A percentile compares a stretch with the other conserved stretches of the same genome.
Evolutionary conservation across 2,113 vertebrate genomes (phyloP).

Genomic region (Bettongia penicillata): DNA sequence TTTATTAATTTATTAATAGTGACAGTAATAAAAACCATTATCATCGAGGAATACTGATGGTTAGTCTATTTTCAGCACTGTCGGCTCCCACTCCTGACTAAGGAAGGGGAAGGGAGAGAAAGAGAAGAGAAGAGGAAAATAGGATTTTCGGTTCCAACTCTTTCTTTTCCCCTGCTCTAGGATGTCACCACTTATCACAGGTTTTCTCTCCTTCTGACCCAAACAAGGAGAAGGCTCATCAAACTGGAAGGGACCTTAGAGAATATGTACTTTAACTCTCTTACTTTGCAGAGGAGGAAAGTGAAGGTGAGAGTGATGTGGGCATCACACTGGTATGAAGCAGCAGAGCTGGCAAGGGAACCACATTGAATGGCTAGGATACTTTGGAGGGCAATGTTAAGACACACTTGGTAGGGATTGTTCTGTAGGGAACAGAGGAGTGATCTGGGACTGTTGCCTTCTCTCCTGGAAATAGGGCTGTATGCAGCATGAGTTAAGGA

Average conservation of each 20-base stretch:
- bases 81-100: background rate
- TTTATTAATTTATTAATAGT: background rate
- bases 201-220: background rate
- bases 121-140: background rate
- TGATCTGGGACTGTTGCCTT: background rate
- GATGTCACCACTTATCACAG: background rate
- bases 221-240: background rate
- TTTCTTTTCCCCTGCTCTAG: background rate
- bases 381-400: background rate
- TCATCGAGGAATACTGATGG: slow-evolving; percentile 20
- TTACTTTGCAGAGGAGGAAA: background rate
- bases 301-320: background rate
- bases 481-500: background rate
- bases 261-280: background rate
- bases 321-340: background rate
- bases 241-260: background rate
- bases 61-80: background rate
- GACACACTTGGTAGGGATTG: too few relatives aligned
- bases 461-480: background rate
- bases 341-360: background rate
- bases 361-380: background rate
- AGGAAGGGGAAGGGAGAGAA: background rate
- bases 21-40: background rate
- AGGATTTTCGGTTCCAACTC: background rate
- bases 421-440: background rate